A percentile compares a stretch with the other conserved stretches of the same genome.
Evolutionary conservation across 2,888 invertebrate genomes (phyloP).

Genomic region (Griposia aprilina): DNA sequence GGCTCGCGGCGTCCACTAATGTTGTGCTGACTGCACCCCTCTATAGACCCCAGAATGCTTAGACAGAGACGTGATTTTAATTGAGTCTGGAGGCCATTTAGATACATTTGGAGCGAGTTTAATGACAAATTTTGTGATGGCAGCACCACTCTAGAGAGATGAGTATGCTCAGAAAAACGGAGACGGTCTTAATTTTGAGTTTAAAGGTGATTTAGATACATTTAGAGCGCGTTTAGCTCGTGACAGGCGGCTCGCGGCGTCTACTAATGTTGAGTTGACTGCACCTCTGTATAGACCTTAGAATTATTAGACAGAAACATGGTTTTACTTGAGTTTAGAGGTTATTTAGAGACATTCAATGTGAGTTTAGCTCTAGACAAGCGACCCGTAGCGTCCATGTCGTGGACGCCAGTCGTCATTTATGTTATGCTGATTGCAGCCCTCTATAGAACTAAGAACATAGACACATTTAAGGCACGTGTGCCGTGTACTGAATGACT

Average conservation of each 20-base stretch:
- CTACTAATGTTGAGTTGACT: constrained; percentile 78
- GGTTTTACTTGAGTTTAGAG: not conserved
- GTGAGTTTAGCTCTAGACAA: too few species aligned
- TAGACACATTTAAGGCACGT: too few species aligned
- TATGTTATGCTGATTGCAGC: too few species aligned
- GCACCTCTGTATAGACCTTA: constrained; percentile 67
- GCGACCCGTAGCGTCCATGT: too few species aligned
- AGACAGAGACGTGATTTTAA: constrained; percentile 42
- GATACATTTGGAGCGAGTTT: not conserved
- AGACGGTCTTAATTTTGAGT: too few species aligned
- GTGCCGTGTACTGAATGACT: constrained; percentile 66
- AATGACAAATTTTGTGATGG: too few species aligned
- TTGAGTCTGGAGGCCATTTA: not conserved
- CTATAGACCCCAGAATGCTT: constrained; percentile 56
- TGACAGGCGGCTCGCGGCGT: constrained; percentile 75
- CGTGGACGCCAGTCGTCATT: too few species aligned
- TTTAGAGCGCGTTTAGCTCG: constrained; percentile 71
- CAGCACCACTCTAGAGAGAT: too few species aligned
- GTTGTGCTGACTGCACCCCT: constrained; percentile 76
- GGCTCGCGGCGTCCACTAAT: constrained; percentile 75
- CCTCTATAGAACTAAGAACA: not conserved
- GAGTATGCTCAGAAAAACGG: too few species aligned
- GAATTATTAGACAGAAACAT: constrained; percentile 52
- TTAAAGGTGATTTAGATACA: constrained; percentile 34
- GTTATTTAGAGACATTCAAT: not conserved